Conservation (phyloP, 2,113 vertebrate species). For the Balaeniceps rex region DNA sequence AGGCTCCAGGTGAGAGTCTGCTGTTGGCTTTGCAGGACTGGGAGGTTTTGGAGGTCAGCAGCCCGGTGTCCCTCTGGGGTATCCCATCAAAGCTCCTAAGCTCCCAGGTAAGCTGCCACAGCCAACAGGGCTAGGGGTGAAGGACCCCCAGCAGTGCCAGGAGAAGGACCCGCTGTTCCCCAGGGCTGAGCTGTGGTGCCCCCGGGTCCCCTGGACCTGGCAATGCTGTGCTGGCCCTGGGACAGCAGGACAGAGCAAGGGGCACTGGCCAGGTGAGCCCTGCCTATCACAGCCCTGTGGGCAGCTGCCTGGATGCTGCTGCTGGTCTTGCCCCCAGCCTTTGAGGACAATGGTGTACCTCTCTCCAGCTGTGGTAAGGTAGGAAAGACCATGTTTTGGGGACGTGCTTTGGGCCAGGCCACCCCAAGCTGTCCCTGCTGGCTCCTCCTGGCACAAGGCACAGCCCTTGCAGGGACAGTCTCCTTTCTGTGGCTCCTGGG, state of each 20-base stretch:
- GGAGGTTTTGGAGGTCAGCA: slow-evolving; percentile 84
- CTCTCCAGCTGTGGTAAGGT: not conserved
- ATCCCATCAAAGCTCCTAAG: slow-evolving; percentile 95
- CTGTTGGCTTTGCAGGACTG: slow-evolving; percentile 71
- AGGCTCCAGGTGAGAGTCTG: slow-evolving; percentile 35
- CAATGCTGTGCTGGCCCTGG: not conserved
- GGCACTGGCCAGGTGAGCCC: not conserved
- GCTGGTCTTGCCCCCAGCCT: not conserved
- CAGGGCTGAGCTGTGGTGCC: rapidly evolving
- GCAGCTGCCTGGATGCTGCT: not conserved
- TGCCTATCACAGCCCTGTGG: not conserved
- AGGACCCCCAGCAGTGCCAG: not conserved
- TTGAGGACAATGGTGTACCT: not conserved
- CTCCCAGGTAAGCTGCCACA: slow-evolving; percentile 79
- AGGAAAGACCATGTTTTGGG: not conserved
- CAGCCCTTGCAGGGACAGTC: not conserved
- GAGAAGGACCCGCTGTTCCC: not conserved
- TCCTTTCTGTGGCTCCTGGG: not conserved
- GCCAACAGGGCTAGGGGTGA: not conserved
- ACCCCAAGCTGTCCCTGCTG: not conserved
- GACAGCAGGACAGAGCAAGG: not conserved
- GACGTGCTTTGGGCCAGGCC: not conserved
- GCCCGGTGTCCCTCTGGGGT: slow-evolving; percentile 92
- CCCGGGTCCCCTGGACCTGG: not conserved
- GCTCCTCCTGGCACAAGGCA: not conserved